These are phyloP conservation scores for Pseudolycoriella hygida DNA, from an alignment of 2,888 invertebrate species.

Conservation along the genomic window DNA sequence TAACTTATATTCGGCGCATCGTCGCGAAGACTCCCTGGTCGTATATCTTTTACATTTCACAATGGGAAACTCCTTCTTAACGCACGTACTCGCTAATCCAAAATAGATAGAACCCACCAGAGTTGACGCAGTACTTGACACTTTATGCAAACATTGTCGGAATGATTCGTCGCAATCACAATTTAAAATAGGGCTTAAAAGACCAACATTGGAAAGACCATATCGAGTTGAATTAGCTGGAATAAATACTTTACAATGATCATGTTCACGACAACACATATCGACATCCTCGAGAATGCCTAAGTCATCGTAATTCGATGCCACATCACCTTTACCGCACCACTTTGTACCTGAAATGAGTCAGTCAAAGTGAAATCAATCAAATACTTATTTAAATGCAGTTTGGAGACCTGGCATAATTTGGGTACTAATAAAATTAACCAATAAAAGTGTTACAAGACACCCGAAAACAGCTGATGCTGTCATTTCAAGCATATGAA, in stretches of 20 bases:
- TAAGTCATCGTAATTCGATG: slow-evolving; percentile 59
- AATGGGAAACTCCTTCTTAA: slow-evolving; percentile 19
- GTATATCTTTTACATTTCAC: slow-evolving; percentile 18
- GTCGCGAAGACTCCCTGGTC: slow-evolving; percentile 18
- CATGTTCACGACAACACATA: slow-evolving; percentile 74
- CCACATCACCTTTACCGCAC: slow-evolving; percentile 79
- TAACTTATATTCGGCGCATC: slow-evolving; percentile 23
- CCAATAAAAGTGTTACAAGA: too few relatives aligned
- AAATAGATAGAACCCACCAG: slow-evolving; percentile 24
- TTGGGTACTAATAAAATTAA: too few relatives aligned
- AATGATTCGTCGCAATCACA: slow-evolving; percentile 26
- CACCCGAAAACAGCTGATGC: too few relatives aligned
- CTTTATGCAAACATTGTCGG: slow-evolving; percentile 23
- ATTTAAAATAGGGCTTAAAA: slow-evolving; percentile 23
- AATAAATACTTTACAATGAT: slow-evolving; percentile 30
- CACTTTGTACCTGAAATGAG: slow-evolving; percentile 86
- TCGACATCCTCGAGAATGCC: slow-evolving; percentile 69
- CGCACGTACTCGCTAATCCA: slow-evolving; percentile 19
- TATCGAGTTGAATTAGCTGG: slow-evolving; percentile 18
- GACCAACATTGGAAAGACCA: slow-evolving; percentile 22
- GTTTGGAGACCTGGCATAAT: too few relatives aligned
- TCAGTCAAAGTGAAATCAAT: too few relatives aligned
- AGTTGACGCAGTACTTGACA: slow-evolving; percentile 18
- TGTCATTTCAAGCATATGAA: too few relatives aligned
- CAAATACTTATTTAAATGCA: too few relatives aligned